Evolutionary conservation across 2,113 vertebrate genomes (phyloP), one percentile per base, ranked within the genome.

Genomic region (Podarcis muralis): DNA sequence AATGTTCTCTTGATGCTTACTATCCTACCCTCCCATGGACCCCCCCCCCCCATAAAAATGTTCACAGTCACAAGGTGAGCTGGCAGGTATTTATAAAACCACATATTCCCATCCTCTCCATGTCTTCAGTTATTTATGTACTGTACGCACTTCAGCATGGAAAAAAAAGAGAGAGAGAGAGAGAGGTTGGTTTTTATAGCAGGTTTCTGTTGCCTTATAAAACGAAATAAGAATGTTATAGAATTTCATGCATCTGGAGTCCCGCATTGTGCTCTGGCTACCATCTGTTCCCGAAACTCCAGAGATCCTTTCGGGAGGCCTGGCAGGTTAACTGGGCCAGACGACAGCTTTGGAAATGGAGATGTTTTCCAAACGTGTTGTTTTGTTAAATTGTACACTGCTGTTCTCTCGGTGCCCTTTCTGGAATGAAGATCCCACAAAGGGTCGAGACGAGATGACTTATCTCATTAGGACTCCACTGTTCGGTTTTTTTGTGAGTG

Each of bases 141-240:
- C 43, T 80, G 0, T 81, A 86, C 71, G 71, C 32, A 79, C 81
- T 91, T 87, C 23, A 80, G 65, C 7, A 6, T 82, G 87, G 87
- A 87, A 93, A 92, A 91, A 87, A n/a, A n/a, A n/a, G n/a, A 48
- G 30, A 82, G 59, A 91, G 80, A 88, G 69, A 72, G 27, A 71
- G 27, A 85, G 83, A 82, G 59, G 22, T 88, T 76, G 79, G 76
- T 90, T 93, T 86, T 92, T 92, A 91, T 85, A 69, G 83, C 80
- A 53, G 79, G 76, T 8, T 93, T 93, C 92, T 93, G 92, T 92
- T 92, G 80, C 85, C 90, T 91, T 85, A 85, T 91, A 93, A 94
- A 94, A 89, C 72, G 76, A 91, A 94, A 89, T 77, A 89, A 89
- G 76, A 93, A 91, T 86, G 88, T 72, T 89, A 81, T 1, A 87